These are phyloP conservation scores for Tachyglossus aculeatus DNA, from an alignment of 2,797 vertebrate species.

Conservation along the genomic window DNA sequence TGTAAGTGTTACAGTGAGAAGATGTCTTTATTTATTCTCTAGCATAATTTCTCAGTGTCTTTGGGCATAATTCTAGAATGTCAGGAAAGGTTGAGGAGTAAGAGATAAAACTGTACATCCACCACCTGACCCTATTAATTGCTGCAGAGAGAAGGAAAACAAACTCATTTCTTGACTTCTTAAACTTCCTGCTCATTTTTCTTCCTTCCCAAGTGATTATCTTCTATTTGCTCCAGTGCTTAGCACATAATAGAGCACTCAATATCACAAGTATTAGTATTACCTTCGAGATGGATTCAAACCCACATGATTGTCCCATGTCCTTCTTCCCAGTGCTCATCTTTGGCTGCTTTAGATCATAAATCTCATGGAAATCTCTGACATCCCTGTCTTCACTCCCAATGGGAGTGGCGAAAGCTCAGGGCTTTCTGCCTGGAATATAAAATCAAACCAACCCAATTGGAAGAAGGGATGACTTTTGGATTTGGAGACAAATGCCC, in stretches of 20 bases:
- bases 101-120: not conserved
- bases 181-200: not conserved
- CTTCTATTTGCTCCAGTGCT: not conserved
- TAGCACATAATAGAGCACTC: no score
- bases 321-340: conserved; percentile 3
- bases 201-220: not conserved
- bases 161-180: not conserved
- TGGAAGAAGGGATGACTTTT: conserved; percentile 27
- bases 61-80: not conserved
- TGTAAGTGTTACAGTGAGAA: not conserved
- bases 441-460: conserved; percentile 1
- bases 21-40: conserved; percentile 1
- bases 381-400: conserved; percentile 10
- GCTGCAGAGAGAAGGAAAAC: not conserved
- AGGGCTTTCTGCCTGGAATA: not conserved
- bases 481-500: conserved; percentile 5
- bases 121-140: not conserved
- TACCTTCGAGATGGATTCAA: not conserved
- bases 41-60: not conserved
- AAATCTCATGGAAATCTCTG: conserved; percentile 12
- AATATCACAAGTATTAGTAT: no score
- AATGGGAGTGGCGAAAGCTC: not conserved
- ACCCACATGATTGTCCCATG: conserved; percentile 1
- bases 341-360: conserved; percentile 11
- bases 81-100: not conserved